Conservation (phyloP, 2,797 vertebrate species). For the Crypturellus tataupa region DNA sequence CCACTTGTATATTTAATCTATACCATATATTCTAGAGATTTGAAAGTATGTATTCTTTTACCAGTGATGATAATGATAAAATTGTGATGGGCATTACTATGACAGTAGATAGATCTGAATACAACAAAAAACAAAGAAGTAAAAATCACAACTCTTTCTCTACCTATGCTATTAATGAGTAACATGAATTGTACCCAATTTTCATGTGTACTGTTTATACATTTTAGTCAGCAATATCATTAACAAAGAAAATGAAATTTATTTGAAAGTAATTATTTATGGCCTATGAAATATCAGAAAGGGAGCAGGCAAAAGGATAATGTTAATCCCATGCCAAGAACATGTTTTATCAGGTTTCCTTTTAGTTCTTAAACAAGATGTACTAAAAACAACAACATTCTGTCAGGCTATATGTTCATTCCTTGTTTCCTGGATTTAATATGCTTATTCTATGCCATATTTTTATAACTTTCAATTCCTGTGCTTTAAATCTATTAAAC, state of each 20-base stretch:
- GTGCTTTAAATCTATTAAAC: slow-evolving; percentile 79
- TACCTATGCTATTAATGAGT: slow-evolving; percentile 31
- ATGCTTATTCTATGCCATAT: slow-evolving; percentile 72
- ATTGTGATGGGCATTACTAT: slow-evolving; percentile 76
- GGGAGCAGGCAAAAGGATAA: slow-evolving; percentile 43
- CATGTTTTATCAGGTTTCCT: slow-evolving; percentile 69
- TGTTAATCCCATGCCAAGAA: slow-evolving; percentile 61
- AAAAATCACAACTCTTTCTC: slow-evolving; percentile 72
- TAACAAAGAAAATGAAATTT: slow-evolving; percentile 60
- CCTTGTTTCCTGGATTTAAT: slow-evolving; percentile 69
- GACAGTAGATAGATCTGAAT: slow-evolving; percentile 75
- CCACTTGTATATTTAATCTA: slow-evolving; percentile 65
- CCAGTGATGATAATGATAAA: slow-evolving; percentile 73
- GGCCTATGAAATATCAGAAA: slow-evolving; percentile 58
- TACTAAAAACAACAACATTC: slow-evolving; percentile 72
- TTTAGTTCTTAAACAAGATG: slow-evolving; percentile 71
- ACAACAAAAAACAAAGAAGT: slow-evolving; percentile 73
- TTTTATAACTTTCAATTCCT: slow-evolving; percentile 78
- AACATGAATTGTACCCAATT: slow-evolving; percentile 24
- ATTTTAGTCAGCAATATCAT: slow-evolving; percentile 45
- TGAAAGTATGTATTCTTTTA: slow-evolving; percentile 70
- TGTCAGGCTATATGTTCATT: slow-evolving; percentile 67
- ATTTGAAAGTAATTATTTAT: slow-evolving; percentile 49
- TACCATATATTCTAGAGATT: slow-evolving; percentile 68
- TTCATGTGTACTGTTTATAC: slow-evolving; percentile 16